These are phyloP conservation scores for Ladona fulva DNA, from an alignment of 1,140 invertebrate species.

Conservation along the genomic window DNA sequence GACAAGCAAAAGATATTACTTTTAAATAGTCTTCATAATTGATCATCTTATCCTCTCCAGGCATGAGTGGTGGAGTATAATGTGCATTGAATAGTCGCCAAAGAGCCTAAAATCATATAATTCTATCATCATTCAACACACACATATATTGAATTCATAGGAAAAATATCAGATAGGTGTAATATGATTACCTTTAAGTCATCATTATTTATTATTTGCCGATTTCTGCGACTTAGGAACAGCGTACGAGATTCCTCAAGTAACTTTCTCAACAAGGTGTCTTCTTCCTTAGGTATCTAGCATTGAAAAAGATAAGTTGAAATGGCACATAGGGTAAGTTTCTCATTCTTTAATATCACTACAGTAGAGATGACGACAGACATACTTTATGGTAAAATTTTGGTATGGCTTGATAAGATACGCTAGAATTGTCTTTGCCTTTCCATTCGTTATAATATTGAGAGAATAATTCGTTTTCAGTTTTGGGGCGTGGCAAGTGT, in stretches of 20 bases:
- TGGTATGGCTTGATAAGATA: slow-evolving; percentile 49
- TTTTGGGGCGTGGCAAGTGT: background rate
- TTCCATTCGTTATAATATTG: slow-evolving; percentile 25
- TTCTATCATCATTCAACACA: background rate
- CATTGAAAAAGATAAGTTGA: slow-evolving; percentile 19
- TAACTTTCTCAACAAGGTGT: slow-evolving; percentile 67
- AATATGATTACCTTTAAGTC: slow-evolving; percentile 57
- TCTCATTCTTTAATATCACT: slow-evolving; percentile 15
- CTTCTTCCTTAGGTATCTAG: slow-evolving; percentile 61
- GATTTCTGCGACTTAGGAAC: slow-evolving; percentile 73
- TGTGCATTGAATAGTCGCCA: slow-evolving; percentile 76
- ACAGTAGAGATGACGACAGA: slow-evolving; percentile 13
- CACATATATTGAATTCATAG: slow-evolving; percentile 4
- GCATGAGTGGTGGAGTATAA: slow-evolving; percentile 53
- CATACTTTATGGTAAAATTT: slow-evolving; percentile 63
- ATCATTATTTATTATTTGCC: slow-evolving; percentile 73
- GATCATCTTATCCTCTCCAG: slow-evolving; percentile 70
- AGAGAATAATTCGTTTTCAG: background rate
- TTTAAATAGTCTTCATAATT: slow-evolving; percentile 77
- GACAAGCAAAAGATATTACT: slow-evolving; percentile 56
- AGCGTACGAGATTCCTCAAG: slow-evolving; percentile 76
- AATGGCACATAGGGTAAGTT: background rate
- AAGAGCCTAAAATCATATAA: slow-evolving; percentile 42
- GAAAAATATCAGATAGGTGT: slow-evolving; percentile 19
- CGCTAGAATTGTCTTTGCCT: slow-evolving; percentile 43